Evolutionary conservation across 92 coral and sea anemone species (phyloP), one percentile per base, ranked within the genome.

Genomic region (Blastomussa wellsi): DNA sequence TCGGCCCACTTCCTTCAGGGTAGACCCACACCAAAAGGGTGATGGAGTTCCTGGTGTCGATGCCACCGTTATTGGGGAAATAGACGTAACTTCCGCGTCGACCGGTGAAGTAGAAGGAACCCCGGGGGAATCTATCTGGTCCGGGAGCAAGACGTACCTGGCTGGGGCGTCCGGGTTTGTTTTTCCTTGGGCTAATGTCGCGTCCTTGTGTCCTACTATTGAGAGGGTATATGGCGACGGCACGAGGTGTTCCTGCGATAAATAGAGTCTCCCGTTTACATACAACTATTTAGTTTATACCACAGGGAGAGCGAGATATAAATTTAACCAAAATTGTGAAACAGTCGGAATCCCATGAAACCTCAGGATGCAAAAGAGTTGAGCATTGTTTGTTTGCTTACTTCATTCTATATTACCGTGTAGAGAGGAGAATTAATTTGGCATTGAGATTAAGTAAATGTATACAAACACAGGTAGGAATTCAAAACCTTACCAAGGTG

Each of bases 31-130:
- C 95, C 9, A 90, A 78, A 12, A 94, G 84, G 37, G 98, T 92
- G 42, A 94, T 92, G 1, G 94, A 86, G 57, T 88, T 88, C 53
- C 89, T 88, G 8, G 98, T 88, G 80, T 94, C 95, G 68, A 94
- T 89, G 65, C 95, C 95, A 19, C 98, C 95, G 65, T 92, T 92
- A 86, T 94, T 94, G 2, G 95, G 95, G 86, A 94, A 94, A 76
- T 79, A 87, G 19, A 88, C 89, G 29, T 79, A 92, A 74, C 98
- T 94, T 72, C 91, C 86, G 2, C 90, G 88, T 44, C 81, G 75
- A 13, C 98, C 98, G 13, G 85, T 82, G 79, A 94, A 94, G 72
- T 80, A 76, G 80, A 78, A 94, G 15, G 98, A 94, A 8, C 95
- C 95, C 60, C 86, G 78, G 31, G 98, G 98, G 76, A 91, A 87